Evolutionary conservation across 1,140 invertebrate genomes (phyloP).

Genomic region (Sweltsa coloradensis): DNA sequence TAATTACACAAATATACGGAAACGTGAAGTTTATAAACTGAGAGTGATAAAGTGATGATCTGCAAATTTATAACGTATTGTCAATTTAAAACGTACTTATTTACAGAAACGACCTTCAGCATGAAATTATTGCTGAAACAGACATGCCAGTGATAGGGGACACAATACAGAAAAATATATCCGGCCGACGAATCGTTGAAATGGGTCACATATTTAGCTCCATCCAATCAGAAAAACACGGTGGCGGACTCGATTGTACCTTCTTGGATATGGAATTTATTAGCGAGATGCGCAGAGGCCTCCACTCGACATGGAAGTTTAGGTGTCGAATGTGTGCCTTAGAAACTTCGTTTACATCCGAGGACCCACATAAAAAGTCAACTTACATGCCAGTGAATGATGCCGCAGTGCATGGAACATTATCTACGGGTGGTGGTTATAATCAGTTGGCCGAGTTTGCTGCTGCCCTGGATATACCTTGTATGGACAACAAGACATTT

Average conservation of each 20-base stretch:
- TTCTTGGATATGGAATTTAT: background rate
- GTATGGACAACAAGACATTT: conserved; percentile 5
- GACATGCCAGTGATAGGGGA: no score
- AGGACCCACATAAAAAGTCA: background rate
- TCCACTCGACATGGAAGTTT: background rate
- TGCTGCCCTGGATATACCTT: conserved; percentile 8
- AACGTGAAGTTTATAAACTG: no score
- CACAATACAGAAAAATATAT: no score
- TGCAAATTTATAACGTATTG: no score
- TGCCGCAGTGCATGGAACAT: conserved; percentile 5
- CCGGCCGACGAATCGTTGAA: no score
- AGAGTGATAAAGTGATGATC: no score
- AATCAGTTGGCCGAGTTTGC: background rate
- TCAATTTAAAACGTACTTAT: no score
- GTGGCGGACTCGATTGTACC: background rate
- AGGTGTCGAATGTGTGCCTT: background rate
- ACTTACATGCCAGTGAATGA: conserved; percentile 2
- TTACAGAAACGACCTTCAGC: no score
- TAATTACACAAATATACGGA: no score
- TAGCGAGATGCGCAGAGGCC: background rate
- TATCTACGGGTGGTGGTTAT: conserved; percentile 7
- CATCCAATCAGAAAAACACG: conserved; percentile 1
- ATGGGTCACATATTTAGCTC: no score
- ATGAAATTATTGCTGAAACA: no score
- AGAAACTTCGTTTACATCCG: background rate